These are phyloP conservation scores for Invenusta paracnida DNA, from an alignment of 2,888 invertebrate species.

Conservation along the genomic window DNA sequence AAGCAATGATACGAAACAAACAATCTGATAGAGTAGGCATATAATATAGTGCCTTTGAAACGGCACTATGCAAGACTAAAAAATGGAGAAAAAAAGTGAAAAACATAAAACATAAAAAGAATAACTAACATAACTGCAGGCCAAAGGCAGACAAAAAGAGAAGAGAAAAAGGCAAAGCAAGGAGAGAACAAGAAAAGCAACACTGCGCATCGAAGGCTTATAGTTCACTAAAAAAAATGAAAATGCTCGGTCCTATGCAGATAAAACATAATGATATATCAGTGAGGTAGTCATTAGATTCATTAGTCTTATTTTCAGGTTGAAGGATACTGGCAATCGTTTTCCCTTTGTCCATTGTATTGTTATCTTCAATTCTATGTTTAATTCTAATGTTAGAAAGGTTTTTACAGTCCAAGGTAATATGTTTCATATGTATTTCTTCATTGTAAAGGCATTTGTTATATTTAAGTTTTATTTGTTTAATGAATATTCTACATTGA, in stretches of 20 bases:
- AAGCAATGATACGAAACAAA: no score
- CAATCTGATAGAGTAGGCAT: not conserved
- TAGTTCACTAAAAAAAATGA: not conserved
- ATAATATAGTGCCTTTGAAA: not conserved
- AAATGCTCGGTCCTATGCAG: not conserved
- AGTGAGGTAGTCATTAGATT: not conserved
- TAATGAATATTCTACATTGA: not conserved
- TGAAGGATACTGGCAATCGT: not conserved
- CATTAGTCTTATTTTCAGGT: not conserved
- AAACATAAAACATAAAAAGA: not conserved
- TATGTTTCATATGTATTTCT: not conserved
- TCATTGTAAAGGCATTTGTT: not conserved
- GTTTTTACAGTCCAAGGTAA: not conserved
- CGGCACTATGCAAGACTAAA: not conserved
- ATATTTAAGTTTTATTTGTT: not conserved
- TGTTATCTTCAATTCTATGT: not conserved
- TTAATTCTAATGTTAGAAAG: not conserved
- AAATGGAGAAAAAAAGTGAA: no score
- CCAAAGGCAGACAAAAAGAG: not conserved
- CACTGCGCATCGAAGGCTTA: not conserved
- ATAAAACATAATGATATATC: not conserved
- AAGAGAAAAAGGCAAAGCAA: not conserved
- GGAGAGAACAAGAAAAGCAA: not conserved
- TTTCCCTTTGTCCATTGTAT: not conserved
- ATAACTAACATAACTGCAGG: not conserved